These are phyloP conservation scores for Apamea epomidion DNA, from an alignment of 2,888 invertebrate genomes.

Conservation along the genomic window DNA sequence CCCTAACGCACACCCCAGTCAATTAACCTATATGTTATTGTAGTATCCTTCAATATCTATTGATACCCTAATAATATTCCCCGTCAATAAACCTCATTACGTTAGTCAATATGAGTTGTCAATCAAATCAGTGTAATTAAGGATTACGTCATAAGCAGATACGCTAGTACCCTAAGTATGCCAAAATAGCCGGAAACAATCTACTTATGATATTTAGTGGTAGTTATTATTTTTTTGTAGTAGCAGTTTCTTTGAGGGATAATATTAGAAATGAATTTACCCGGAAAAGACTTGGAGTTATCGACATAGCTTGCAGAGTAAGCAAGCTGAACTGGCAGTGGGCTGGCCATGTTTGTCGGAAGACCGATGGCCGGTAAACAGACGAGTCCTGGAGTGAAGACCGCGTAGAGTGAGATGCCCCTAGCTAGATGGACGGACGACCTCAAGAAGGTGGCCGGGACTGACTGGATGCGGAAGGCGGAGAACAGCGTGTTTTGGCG, in stretches of 20 bases:
- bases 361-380: background rate
- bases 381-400: background rate
- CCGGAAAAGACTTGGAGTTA: no score
- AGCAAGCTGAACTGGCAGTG: background rate
- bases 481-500: no score
- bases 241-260: background rate
- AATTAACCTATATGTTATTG: background rate
- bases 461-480: no score
- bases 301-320: background rate
- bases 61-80: slow-evolving; percentile 5
- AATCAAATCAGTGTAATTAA: slow-evolving; percentile 35
- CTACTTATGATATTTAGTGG: slow-evolving; percentile 10
- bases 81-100: slow-evolving; percentile 2
- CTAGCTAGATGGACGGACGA: background rate
- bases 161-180: background rate
- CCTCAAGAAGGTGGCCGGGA: background rate
- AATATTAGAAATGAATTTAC: background rate
- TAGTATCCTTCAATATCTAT: background rate
- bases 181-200: slow-evolving; percentile 24
- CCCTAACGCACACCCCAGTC: background rate
- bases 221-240: background rate
- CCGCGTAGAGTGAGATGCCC: background rate
- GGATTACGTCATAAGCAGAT: slow-evolving; percentile 7
- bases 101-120: slow-evolving; percentile 34
- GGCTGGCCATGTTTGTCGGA: background rate